phyloP scores from a whole-genome alignment of 2,797 vertebrate species.

The Trachops cirrhosus region DNA sequence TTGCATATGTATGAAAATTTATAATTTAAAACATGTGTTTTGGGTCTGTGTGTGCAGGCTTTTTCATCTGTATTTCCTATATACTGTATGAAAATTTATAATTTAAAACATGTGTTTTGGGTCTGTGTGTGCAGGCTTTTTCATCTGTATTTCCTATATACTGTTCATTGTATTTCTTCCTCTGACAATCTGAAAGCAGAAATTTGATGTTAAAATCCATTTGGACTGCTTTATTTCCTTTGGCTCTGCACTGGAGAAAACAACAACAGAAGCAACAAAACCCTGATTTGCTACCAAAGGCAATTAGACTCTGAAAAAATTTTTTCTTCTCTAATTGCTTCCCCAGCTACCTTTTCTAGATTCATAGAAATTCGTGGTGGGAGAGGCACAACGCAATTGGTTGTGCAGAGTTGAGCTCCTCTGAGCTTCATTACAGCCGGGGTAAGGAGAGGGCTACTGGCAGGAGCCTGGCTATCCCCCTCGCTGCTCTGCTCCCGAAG shows the following conservation, averaged over 20 bases:
- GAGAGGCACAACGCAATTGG: slow-evolving; percentile 31
- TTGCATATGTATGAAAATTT: neutral
- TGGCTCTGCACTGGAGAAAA: neutral
- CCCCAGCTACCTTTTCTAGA: slow-evolving; percentile 65
- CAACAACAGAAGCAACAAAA: slow-evolving; percentile 45
- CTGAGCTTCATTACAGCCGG: slow-evolving; percentile 53
- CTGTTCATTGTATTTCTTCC: neutral
- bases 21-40: neutral
- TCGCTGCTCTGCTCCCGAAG: neutral
- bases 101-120: neutral
- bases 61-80: neutral
- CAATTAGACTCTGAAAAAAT: slow-evolving; percentile 31
- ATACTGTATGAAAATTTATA: neutral
- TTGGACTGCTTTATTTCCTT: slow-evolving; percentile 44
- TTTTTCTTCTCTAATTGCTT: slow-evolving; percentile 69
- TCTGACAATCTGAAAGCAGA: slow-evolving; percentile 32
- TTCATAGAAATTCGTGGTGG: slow-evolving; percentile 53
- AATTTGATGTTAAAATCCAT: neutral
- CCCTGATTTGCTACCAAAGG: slow-evolving; percentile 45
- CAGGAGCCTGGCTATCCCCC: neutral
- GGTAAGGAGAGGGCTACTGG: neutral
- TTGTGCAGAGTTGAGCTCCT: slow-evolving; percentile 44
- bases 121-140: neutral
- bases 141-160: neutral
- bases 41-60: neutral